Percentiles rank a stretch among this genome's conserved stretches.
Evolutionary conservation across 1,140 invertebrate species (phyloP).

Genomic region (Aphelinus certus): DNA sequence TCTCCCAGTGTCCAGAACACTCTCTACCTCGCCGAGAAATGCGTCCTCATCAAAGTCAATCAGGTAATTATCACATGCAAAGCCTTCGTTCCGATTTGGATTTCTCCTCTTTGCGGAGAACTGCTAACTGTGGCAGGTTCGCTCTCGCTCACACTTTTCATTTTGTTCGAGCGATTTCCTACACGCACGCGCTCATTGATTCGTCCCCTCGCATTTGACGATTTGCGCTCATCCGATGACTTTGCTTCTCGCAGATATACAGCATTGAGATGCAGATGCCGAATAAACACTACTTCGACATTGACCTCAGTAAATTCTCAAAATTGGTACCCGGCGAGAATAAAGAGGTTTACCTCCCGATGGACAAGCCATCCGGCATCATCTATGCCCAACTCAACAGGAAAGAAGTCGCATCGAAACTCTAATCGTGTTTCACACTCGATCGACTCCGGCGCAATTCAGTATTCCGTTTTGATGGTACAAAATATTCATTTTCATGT

Average conservation of each 20-base stretch:
- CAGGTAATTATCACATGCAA: conserved; percentile 58
- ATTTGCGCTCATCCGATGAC: neutral
- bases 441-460: neutral
- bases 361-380: conserved; percentile 80
- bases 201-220: no score
- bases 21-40: conserved; percentile 74
- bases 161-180: no score
- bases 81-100: no score
- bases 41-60: conserved; percentile 72
- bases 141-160: no score
- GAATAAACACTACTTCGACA: conserved; percentile 80
- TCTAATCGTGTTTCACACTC: conserved; percentile 53
- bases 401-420: conserved; percentile 66
- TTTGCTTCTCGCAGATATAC: conserved; percentile 66
- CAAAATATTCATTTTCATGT: no score
- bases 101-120: no score
- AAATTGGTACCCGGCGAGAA: conserved; percentile 69
- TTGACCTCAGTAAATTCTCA: conserved; percentile 77
- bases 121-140: no score
- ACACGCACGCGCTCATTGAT: no score
- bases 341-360: conserved; percentile 77
- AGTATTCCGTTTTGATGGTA: conserved; percentile 4
- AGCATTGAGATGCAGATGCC: conserved; percentile 80
- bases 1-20: conserved; percentile 83
- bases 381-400: conserved; percentile 76